Percentiles rank a stretch among this genome's conserved stretches.
Evolutionary conservation across 2,113 vertebrate genomes (phyloP).

Genomic region (Zosterops japonicus): DNA sequence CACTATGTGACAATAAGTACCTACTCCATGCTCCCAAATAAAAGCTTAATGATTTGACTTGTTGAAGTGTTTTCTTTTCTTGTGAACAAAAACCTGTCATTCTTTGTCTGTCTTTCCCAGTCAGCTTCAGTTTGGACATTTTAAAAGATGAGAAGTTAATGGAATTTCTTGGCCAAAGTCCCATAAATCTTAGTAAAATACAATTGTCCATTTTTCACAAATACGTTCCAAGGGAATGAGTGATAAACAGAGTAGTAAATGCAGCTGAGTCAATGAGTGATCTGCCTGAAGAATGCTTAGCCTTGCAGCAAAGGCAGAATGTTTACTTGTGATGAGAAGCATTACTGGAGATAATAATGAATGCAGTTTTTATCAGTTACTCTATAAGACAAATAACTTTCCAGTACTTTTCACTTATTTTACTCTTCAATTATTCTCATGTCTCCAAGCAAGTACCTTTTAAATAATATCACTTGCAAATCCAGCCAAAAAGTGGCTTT

Average conservation of each 20-base stretch:
- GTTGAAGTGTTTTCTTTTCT: neutral
- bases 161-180: neutral
- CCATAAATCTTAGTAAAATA: neutral
- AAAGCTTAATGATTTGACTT: neutral
- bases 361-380: neutral
- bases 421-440: conserved; percentile 44
- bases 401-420: conserved; percentile 11
- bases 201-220: neutral
- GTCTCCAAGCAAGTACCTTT: conserved; percentile 43
- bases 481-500: conserved; percentile 31
- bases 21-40: neutral
- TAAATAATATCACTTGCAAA: conserved; percentile 60
- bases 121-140: neutral
- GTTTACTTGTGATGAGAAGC: neutral
- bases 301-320: neutral
- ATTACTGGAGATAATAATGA: neutral
- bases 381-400: neutral
- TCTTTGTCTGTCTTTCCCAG: neutral
- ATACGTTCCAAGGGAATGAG: neutral
- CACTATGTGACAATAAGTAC: neutral
- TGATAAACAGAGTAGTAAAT: neutral
- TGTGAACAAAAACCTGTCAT: neutral
- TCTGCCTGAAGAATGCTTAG: neutral
- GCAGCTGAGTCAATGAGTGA: neutral
- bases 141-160: neutral